Percentiles rank a stretch among this genome's conserved stretches.
These are phyloP conservation scores for Deroplatys truncata DNA, from an alignment of 2,888 invertebrate genomes.

Conservation along the genomic window DNA sequence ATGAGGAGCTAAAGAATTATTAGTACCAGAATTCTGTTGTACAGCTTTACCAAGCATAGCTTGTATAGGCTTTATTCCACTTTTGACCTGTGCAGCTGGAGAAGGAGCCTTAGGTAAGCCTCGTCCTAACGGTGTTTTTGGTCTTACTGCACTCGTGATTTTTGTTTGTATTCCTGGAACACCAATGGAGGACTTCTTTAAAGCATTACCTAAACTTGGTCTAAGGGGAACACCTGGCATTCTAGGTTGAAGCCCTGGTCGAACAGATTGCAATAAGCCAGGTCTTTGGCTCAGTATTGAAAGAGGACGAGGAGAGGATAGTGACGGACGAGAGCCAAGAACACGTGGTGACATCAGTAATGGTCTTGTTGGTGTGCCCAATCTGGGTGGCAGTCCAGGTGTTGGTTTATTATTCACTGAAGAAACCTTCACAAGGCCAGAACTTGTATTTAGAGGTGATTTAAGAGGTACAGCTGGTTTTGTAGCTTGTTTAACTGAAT, in stretches of 20 bases:
- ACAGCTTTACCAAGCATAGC: conserved; percentile 29
- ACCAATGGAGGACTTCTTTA: conserved; percentile 17
- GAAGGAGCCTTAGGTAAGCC: conserved; percentile 9
- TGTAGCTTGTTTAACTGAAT: background rate
- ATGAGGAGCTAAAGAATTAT: background rate
- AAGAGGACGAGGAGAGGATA: background rate
- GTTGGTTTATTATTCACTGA: background rate
- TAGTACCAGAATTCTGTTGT: conserved; percentile 1
- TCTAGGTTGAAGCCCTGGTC: conserved; percentile 9
- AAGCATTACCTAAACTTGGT: background rate
- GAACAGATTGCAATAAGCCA: conserved; percentile 5
- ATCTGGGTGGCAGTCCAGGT: background rate
- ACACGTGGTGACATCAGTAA: conserved; percentile 10
- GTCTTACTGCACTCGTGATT: conserved; percentile 15
- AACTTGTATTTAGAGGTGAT: background rate
- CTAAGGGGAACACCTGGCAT: background rate
- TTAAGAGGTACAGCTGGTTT: background rate
- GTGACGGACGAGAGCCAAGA: conserved; percentile 20
- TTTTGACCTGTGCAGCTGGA: conserved; percentile 26
- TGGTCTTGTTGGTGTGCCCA: background rate
- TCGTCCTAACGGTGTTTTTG: conserved; percentile 2
- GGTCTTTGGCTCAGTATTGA: conserved; percentile 5
- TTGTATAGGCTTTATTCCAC: conserved; percentile 29
- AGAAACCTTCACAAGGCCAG: conserved; percentile 12
- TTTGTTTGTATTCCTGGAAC: conserved; percentile 19